Evolutionary conservation across 1,140 invertebrate species (phyloP), one percentile per base, ranked within the genome.

Genomic region (Drosophila guanche): DNA sequence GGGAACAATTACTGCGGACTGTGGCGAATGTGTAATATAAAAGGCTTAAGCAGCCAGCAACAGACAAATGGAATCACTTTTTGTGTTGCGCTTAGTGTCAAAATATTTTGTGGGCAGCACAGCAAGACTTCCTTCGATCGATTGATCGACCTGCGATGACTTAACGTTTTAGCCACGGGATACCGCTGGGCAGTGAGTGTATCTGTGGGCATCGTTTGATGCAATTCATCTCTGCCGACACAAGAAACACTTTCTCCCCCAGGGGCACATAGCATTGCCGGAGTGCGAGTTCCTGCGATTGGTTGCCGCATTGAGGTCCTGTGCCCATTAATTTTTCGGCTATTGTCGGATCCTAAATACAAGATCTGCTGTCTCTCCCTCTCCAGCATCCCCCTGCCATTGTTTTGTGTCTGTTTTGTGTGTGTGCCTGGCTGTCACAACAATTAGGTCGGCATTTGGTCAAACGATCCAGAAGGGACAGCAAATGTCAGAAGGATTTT

Each of bases 401-500:
- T 60, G 55, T 20, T 40, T 22, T 62, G 29, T 84, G 56, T 73
- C 50, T 61, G 33, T 58, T 73, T 20, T 66, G 53, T 83, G 54
- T 71, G 69, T 53, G 66, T 66, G 10, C 23, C 46, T 62, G 65
- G 25, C 65, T 90, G 86, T 90, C 86, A 90, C 86, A 90, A 90
- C 86, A 90, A 90, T 83, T 88, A 79, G 79, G 86, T 83, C 88
- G 88, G 86, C 86, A 72, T 86, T 86, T 86, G 72, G 40, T 86
- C 81, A 84, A 78, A 85, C 62, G 73, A 25, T 29, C 53, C 48
- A 22, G 43, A 76, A 62, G 61, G 59, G 58, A 53, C 57, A 54
- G 53, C 47, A 75, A 83, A 79, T 89, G 84, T 89, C 84, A 83
- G 72, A 90, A 68, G 81, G 78, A 86, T 79, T 79, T 79, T 88